Percentiles rank a stretch among this genome's conserved stretches.
Evolutionary conservation across 2,797 vertebrate species (phyloP).

Genomic region (Artibeus jamaicensis): DNA sequence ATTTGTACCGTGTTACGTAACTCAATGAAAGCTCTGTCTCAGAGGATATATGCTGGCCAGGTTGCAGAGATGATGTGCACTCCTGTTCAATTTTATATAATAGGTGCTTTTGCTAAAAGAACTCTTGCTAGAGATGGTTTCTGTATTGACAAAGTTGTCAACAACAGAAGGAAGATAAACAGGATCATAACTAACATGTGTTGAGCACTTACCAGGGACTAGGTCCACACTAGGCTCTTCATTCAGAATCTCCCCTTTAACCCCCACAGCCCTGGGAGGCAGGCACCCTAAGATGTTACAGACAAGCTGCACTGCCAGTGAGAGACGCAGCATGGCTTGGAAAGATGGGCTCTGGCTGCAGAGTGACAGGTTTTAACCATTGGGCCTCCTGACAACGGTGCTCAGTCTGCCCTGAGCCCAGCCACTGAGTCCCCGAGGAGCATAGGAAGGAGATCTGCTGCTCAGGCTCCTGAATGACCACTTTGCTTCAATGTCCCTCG

Average conservation of each 20-base stretch:
- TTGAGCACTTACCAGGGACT: background rate
- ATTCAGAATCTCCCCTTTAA: background rate
- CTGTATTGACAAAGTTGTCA: background rate
- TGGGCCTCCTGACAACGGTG: background rate
- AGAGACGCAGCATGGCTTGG: background rate
- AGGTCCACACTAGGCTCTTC: background rate
- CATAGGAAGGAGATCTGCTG: background rate
- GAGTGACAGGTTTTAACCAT: background rate
- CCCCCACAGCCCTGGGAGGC: background rate
- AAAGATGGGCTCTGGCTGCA: background rate
- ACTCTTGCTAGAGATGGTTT: background rate
- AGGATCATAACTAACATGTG: background rate
- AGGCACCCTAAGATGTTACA: background rate
- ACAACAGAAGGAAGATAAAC: background rate
- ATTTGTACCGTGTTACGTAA: too few species aligned
- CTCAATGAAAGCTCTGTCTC: background rate
- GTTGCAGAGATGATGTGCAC: background rate
- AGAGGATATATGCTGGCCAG: background rate
- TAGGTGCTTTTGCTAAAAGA: background rate
- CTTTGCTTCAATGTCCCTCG: background rate
- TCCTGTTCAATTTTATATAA: background rate
- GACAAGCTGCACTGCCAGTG: background rate
- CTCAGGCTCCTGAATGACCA: background rate
- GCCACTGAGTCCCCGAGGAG: background rate
- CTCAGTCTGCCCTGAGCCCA: too few species aligned